These are phyloP conservation scores for Bathynomus jamesi DNA, from an alignment of 1,140 invertebrate genomes.

Conservation along the genomic window DNA sequence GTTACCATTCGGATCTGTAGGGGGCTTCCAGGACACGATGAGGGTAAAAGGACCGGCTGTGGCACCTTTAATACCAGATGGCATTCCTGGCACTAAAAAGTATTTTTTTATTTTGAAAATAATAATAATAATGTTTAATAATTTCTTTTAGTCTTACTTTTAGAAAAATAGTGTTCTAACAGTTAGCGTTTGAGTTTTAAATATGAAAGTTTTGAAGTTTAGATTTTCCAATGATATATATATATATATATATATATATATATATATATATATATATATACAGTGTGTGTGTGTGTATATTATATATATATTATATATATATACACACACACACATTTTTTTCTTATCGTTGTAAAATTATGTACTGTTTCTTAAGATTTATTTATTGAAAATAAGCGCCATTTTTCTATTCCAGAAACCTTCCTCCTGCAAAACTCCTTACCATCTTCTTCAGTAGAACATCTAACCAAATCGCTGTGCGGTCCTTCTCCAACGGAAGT, in stretches of 20 bases:
- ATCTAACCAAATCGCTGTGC: slow-evolving; percentile 44
- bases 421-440: slow-evolving; percentile 25
- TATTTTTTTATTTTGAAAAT: no score
- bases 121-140: no score
- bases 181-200: no score
- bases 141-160: no score
- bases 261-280: neutral
- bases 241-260: neutral
- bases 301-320: neutral
- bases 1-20: slow-evolving; percentile 60
- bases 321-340: slow-evolving; percentile 34
- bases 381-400: no score
- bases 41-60: slow-evolving; percentile 74
- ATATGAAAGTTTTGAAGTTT: no score
- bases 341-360: neutral
- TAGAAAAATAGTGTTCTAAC: no score
- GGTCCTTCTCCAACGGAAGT: slow-evolving; percentile 52
- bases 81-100: slow-evolving; percentile 66
- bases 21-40: slow-evolving; percentile 74
- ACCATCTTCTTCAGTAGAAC: slow-evolving; percentile 49
- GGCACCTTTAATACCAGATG: slow-evolving; percentile 77
- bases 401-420: no score
- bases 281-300: neutral
- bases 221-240: neutral
- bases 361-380: no score